These are phyloP conservation scores for Ivindomyrus marchei DNA, from an alignment of 2,113 vertebrate genomes.

Conservation along the genomic window DNA sequence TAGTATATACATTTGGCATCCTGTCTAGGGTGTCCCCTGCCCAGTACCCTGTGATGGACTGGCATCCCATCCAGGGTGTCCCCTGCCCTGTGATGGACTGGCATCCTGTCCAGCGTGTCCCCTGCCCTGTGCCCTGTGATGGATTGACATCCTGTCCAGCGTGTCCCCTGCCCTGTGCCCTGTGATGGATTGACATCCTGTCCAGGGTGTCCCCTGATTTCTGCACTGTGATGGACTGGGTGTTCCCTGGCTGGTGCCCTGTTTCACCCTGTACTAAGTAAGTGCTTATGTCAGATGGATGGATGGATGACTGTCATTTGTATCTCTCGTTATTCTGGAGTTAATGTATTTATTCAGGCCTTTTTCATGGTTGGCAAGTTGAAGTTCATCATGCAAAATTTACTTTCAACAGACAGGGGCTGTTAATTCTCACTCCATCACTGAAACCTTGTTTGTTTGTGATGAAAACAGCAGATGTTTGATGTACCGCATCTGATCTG, in stretches of 20 bases:
- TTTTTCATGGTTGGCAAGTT: neutral
- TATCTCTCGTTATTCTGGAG: neutral
- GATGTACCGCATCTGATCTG: neutral
- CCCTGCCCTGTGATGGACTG: neutral
- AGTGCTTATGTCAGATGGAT: neutral
- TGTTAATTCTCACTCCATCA: neutral
- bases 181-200: neutral
- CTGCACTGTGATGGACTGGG: neutral
- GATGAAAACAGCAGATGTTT: neutral
- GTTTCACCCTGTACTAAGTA: neutral
- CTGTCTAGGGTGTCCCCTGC: neutral
- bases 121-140: neutral
- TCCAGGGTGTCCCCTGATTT: neutral
- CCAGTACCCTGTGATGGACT: neutral
- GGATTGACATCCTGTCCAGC: neutral
- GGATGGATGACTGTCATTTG: neutral
- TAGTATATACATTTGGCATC: neutral
- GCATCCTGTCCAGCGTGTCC: neutral
- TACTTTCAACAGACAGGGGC: neutral
- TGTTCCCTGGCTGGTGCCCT: neutral
- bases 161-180: neutral
- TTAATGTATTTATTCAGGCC: neutral
- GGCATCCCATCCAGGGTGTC: neutral
- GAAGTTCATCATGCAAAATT: neutral
- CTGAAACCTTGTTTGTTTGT: neutral